Percentiles rank a stretch among this genome's conserved stretches.
These are phyloP conservation scores for Tachycineta bicolor DNA, from an alignment of 2,113 vertebrate species.

Conservation along the genomic window DNA sequence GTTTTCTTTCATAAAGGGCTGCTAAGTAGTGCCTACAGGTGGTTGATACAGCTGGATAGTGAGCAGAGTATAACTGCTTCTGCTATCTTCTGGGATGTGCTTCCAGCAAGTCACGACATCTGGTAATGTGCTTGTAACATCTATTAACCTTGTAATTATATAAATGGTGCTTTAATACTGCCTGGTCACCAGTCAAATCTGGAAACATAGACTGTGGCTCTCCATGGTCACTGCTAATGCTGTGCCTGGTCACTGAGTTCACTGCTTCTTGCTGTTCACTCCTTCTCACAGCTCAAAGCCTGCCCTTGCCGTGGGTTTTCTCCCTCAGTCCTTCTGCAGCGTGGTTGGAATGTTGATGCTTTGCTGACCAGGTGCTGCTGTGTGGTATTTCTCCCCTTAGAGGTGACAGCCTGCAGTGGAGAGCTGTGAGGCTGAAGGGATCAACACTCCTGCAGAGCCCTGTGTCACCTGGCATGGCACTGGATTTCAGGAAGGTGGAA, in stretches of 20 bases:
- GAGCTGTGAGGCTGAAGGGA: background rate
- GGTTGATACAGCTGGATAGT: background rate
- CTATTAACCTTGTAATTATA: constrained; percentile 38
- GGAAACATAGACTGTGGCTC: background rate
- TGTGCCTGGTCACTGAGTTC: background rate
- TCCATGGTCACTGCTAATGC: background rate
- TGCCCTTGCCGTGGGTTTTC: background rate
- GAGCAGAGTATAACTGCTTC: constrained; percentile 29
- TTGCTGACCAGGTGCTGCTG: background rate
- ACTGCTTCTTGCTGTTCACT: background rate
- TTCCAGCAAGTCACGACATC: constrained; percentile 33
- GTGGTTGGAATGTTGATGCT: background rate
- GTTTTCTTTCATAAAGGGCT: background rate
- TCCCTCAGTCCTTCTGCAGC: background rate
- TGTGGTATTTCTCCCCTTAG: background rate
- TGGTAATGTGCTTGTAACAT: background rate
- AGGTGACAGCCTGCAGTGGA: background rate
- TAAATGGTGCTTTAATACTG: constrained; percentile 9
- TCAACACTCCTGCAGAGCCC: background rate
- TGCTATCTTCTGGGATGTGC: constrained; percentile 2
- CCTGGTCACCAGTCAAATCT: background rate
- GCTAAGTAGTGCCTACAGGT: background rate
- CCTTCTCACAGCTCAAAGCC: background rate
- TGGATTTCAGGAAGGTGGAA: background rate
- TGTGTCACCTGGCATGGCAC: background rate